A percentile compares a stretch with the other conserved stretches of the same genome.
These are phyloP conservation scores for Calypte anna DNA, from an alignment of 2,113 vertebrate genomes.

Conservation along the genomic window DNA sequence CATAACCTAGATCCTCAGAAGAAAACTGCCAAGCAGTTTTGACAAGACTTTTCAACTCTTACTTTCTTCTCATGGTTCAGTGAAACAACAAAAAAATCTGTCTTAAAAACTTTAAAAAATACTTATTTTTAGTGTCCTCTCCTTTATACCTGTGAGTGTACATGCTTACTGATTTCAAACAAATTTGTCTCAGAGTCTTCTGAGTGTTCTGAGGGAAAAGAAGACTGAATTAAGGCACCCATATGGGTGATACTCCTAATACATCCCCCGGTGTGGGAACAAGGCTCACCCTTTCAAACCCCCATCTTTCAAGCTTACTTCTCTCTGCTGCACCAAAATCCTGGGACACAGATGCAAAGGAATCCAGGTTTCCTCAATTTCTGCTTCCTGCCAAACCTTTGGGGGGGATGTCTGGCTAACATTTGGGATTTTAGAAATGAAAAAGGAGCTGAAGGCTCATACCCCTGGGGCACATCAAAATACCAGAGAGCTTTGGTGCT, in stretches of 20 bases:
- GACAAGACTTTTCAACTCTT: background rate
- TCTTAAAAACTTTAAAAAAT: background rate
- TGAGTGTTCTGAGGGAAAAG: background rate
- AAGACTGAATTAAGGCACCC: background rate
- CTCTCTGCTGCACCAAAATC: background rate
- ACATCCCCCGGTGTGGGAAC: background rate
- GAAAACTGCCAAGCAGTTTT: background rate
- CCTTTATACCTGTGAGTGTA: background rate
- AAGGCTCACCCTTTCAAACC: background rate
- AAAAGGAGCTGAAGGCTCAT: background rate
- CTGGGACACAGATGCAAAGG: background rate
- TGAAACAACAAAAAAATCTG: background rate
- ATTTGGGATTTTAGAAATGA: background rate
- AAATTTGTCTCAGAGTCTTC: background rate
- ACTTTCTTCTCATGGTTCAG: background rate
- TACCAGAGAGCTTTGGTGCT: conserved; percentile 22
- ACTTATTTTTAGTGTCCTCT: background rate
- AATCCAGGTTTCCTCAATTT: background rate
- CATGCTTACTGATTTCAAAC: background rate
- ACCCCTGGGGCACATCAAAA: conserved; percentile 10
- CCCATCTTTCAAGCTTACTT: background rate
- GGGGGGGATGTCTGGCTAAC: background rate
- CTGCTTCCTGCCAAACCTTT: background rate
- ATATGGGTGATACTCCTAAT: background rate
- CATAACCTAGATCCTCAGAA: background rate